Conservation (phyloP, 1,140 invertebrate species). For the Plutomurus gul region DNA sequence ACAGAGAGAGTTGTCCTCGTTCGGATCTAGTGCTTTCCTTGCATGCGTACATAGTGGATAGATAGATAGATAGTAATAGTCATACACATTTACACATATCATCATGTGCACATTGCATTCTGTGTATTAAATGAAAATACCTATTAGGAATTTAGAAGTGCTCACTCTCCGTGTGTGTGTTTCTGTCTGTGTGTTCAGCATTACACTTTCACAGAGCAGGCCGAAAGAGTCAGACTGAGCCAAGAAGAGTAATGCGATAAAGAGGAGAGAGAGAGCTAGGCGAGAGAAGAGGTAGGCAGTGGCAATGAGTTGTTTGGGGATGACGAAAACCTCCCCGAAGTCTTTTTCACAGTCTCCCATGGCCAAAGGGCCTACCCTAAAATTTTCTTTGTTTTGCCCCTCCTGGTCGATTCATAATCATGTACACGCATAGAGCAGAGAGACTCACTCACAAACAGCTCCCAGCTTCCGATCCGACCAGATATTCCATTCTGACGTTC, state of each 20-base stretch:
- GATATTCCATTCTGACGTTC: background rate
- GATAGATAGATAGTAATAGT: background rate
- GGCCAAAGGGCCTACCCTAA: constrained; percentile 49
- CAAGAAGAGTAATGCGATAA: background rate
- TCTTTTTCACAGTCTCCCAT: constrained; percentile 43
- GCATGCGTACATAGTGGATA: background rate
- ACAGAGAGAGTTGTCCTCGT: background rate
- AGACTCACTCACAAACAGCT: background rate
- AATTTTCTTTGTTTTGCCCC: constrained; percentile 47
- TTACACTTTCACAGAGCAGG: constrained; percentile 1
- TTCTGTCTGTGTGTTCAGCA: background rate
- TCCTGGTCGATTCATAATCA: background rate
- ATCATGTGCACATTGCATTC: background rate
- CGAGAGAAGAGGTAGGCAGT: background rate
- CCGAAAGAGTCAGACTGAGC: background rate
- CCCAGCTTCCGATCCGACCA: background rate
- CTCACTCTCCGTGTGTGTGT: background rate
- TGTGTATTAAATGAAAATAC: background rate
- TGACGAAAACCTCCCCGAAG: constrained; percentile 38
- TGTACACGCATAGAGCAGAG: background rate
- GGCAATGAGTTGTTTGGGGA: constrained; percentile 14
- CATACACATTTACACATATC: background rate
- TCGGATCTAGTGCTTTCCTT: too few relatives aligned
- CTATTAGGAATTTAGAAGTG: too few relatives aligned
- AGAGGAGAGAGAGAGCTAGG: background rate